Percentiles rank a stretch among this genome's conserved stretches.
Conservation (phyloP, 2,888 invertebrate genomes). For the Trachelus troglodyta region DNA sequence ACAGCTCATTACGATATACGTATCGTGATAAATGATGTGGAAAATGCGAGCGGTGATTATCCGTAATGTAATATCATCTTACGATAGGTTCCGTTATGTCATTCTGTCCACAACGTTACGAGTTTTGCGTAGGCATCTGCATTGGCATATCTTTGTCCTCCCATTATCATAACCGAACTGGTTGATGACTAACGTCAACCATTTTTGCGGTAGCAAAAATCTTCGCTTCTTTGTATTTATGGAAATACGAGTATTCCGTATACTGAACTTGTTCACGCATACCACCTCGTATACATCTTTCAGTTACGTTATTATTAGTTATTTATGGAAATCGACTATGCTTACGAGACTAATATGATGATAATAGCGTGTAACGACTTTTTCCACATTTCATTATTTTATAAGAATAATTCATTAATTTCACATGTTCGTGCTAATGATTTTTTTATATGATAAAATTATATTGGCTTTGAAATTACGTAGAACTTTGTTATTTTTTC, state of each 20-base stretch:
- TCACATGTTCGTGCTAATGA: not conserved
- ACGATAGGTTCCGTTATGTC: not conserved
- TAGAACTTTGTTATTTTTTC: not conserved
- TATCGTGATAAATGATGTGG: not conserved
- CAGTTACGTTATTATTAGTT: not conserved
- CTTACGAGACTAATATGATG: not conserved
- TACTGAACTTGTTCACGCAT: not conserved
- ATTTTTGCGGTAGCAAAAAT: not conserved
- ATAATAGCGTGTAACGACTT: not conserved
- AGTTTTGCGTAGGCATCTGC: not conserved
- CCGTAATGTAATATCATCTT: not conserved
- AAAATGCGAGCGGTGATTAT: not conserved
- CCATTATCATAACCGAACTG: not conserved
- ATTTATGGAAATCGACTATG: not conserved
- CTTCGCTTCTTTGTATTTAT: not conserved
- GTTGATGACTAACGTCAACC: not conserved
- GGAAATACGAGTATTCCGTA: not conserved
- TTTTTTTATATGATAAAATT: not conserved
- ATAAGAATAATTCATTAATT: not conserved
- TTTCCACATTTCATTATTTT: not conserved
- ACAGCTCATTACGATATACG: not conserved
- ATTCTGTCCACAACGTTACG: not conserved
- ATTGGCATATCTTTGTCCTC: not conserved
- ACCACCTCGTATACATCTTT: not conserved
- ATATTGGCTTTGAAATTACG: not conserved